Percentiles rank a stretch among this genome's conserved stretches.
These are phyloP conservation scores for Tapirus terrestris DNA, from an alignment of 2,113 vertebrate genomes.

Conservation along the genomic window DNA sequence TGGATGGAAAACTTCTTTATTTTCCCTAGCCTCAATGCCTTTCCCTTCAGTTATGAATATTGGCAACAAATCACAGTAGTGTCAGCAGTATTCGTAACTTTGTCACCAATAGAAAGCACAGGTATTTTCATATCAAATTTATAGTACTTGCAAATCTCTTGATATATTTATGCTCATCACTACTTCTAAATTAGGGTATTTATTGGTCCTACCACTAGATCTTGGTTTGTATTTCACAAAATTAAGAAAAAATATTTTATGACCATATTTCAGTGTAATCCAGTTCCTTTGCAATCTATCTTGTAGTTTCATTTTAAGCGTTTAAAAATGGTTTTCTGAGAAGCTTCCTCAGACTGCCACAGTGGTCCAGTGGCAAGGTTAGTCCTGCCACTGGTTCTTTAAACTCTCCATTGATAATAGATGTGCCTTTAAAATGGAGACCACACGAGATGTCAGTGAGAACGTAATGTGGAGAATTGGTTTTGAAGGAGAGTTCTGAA, in stretches of 20 bases:
- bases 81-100: neutral
- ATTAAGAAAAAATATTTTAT: neutral
- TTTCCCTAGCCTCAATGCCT: neutral
- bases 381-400: slow-evolving; percentile 87
- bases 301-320: neutral
- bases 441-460: slow-evolving; percentile 90
- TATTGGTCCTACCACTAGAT: neutral
- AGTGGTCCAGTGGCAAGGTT: neutral
- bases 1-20: neutral
- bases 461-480: slow-evolving; percentile 74
- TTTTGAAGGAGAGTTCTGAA: neutral
- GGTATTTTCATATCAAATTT: neutral
- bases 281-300: neutral
- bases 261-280: neutral
- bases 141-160: neutral
- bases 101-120: neutral
- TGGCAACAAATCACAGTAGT: neutral
- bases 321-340: neutral
- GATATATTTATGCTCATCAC: neutral
- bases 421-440: slow-evolving; percentile 92
- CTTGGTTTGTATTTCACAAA: neutral
- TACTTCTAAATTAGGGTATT: neutral
- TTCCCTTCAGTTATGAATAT: neutral
- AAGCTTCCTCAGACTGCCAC: neutral
- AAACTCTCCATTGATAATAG: slow-evolving; percentile 91